phyloP scores from a whole-genome alignment of 2,888 invertebrate genomes.

The Galerucella pusilla region DNA sequence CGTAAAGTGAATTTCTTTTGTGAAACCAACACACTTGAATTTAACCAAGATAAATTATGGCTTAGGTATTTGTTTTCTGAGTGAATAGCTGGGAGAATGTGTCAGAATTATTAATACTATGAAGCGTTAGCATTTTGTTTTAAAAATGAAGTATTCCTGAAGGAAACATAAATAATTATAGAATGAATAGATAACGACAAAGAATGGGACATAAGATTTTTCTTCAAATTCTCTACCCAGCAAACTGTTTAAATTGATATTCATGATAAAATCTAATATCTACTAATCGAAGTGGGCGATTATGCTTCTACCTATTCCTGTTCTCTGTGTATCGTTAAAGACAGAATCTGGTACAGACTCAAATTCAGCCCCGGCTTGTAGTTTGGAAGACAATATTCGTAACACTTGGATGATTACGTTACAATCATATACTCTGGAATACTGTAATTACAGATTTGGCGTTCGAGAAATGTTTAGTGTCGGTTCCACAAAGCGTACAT shows the following conservation, averaged over 20 bases:
- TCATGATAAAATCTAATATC: no score
- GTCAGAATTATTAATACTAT: background rate
- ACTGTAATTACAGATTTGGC: constrained; percentile 4
- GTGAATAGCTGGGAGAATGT: background rate
- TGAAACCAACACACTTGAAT: background rate
- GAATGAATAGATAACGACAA: no score
- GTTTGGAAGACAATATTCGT: constrained; percentile 3
- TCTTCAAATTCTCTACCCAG: no score
- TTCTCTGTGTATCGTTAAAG: background rate
- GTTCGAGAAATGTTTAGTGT: constrained; percentile 6
- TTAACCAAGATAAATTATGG: background rate
- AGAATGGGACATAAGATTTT: no score
- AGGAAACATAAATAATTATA: no score
- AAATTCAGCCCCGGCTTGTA: background rate
- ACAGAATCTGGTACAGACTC: constrained; percentile 1
- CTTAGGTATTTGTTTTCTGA: background rate
- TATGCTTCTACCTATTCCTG: background rate
- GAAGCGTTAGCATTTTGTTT: background rate
- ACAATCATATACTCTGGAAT: background rate
- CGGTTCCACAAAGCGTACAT: constrained; percentile 6
- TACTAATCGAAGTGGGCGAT: background rate
- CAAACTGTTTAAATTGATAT: no score
- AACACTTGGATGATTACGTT: background rate
- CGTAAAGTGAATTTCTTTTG: background rate
- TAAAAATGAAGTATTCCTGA: no score